Percentiles rank a stretch among this genome's conserved stretches.
Conservation (phyloP, 2,888 invertebrate species). For the Machimus rusticus region DNA sequence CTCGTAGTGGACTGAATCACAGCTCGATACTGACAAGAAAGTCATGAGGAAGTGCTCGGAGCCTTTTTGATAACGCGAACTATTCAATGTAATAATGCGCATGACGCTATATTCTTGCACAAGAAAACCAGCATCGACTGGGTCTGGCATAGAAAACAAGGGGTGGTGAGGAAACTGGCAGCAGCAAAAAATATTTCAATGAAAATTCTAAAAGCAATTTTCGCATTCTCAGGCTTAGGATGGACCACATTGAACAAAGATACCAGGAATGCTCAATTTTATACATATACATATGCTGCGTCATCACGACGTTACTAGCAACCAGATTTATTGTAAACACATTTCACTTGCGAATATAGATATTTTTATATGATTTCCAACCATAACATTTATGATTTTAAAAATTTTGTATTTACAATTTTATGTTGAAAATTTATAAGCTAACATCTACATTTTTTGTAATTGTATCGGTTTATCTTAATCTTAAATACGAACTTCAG, state of each 20-base stretch:
- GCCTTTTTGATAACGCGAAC: conserved; percentile 2
- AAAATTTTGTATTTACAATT: not conserved
- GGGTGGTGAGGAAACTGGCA: not conserved
- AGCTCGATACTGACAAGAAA: conserved; percentile 35
- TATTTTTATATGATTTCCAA: not conserved
- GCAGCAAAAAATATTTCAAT: conserved; percentile 28
- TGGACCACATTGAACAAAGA: not conserved
- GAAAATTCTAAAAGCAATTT: conserved; percentile 39
- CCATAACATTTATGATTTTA: not conserved
- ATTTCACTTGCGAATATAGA: not conserved
- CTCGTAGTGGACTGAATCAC: not conserved
- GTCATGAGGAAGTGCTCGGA: not conserved
- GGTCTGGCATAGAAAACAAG: not conserved
- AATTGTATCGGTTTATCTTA: too few species aligned
- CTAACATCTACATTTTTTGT: too few species aligned
- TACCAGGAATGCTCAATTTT: not conserved
- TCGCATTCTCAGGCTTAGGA: conserved; percentile 18
- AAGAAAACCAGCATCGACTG: not conserved
- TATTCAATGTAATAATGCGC: not conserved
- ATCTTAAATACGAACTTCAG: not conserved
- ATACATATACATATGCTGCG: not conserved
- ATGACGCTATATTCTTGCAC: not conserved
- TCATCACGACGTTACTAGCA: not conserved
- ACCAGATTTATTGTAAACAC: not conserved
- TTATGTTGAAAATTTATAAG: too few species aligned